These are phyloP conservation scores for Frieseomelitta varia DNA, from an alignment of 1,140 invertebrate genomes.

Conservation along the genomic window DNA sequence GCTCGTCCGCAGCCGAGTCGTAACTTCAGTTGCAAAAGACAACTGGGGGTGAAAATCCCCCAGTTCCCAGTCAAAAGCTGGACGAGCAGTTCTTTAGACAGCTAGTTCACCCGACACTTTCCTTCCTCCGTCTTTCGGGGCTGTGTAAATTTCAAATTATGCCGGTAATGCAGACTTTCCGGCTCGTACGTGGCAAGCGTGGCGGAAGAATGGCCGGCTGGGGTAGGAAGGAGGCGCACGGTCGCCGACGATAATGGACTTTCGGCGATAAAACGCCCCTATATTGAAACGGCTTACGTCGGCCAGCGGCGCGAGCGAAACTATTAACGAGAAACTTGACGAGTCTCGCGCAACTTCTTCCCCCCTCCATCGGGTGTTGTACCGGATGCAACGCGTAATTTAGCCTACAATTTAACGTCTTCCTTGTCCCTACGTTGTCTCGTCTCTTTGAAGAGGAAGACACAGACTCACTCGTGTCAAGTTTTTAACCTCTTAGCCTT, in stretches of 20 bases:
- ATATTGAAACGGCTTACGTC: conserved; percentile 32
- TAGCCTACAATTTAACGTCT: neutral
- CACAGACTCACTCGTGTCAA: neutral
- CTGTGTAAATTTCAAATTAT: conserved; percentile 7
- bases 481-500: too few relatives aligned
- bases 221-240: neutral
- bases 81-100: too few relatives aligned
- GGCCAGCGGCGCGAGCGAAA: conserved; percentile 3
- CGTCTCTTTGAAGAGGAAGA: neutral
- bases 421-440: neutral
- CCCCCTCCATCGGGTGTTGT: neutral
- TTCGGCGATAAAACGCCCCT: conserved; percentile 18
- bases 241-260: conserved; percentile 18
- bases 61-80: too few relatives aligned
- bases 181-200: conserved; percentile 15
- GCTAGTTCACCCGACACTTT: neutral
- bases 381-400: conserved; percentile 8
- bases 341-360: conserved; percentile 9
- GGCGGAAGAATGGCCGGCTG: conserved; percentile 9
- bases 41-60: too few relatives aligned
- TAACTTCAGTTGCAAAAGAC: too few relatives aligned
- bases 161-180: conserved; percentile 26
- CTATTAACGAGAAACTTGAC: conserved; percentile 6
- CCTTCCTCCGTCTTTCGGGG: neutral
- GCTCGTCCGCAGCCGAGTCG: too few relatives aligned